A percentile compares a stretch with the other conserved stretches of the same genome.
phyloP scores from a whole-genome alignment of 1,140 invertebrate species.

The Sitobion miscanthi region DNA sequence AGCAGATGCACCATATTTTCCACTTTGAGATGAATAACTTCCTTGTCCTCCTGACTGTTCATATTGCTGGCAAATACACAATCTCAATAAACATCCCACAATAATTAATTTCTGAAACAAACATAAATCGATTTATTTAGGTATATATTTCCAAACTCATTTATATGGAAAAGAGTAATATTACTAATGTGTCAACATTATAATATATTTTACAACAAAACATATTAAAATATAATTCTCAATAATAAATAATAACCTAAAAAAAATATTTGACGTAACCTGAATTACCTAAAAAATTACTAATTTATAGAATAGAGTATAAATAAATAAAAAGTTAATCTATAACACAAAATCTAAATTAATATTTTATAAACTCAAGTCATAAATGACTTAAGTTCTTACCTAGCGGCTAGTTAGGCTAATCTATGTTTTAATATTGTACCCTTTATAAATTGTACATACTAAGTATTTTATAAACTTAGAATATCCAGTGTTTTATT shows the following conservation, averaged over 20 bases:
- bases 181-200: not conserved
- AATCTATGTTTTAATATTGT: no score
- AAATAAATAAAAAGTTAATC: no score
- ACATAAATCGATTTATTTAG: not conserved
- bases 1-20: not conserved
- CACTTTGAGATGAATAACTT: not conserved
- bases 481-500: no score
- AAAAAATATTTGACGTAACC: not conserved
- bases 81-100: conserved; percentile 11
- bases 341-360: no score
- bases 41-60: conserved; percentile 43
- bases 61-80: conserved; percentile 41
- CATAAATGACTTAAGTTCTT: no score
- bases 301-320: no score
- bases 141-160: not conserved
- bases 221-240: not conserved
- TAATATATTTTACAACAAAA: not conserved
- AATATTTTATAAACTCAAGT: no score
- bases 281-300: no score
- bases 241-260: not conserved
- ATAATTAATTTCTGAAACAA: conserved; percentile 46
- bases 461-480: no score
- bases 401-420: no score
- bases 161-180: not conserved
- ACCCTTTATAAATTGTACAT: no score